These are phyloP conservation scores for Hoplodrina ambigua DNA, from an alignment of 2,888 invertebrate genomes.

Conservation along the genomic window DNA sequence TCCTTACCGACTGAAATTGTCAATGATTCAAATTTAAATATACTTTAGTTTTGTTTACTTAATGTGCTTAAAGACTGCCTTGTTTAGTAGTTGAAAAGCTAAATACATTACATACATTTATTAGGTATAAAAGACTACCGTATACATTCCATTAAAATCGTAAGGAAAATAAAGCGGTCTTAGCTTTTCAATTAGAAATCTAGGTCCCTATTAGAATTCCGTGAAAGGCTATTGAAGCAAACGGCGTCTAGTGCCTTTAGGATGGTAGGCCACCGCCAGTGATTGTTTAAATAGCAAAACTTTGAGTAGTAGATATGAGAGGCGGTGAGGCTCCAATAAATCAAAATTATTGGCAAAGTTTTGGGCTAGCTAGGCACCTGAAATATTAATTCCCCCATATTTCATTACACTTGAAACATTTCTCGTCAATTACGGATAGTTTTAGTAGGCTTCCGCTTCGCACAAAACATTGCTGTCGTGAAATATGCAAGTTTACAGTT, in stretches of 20 bases:
- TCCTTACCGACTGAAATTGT: constrained; percentile 48
- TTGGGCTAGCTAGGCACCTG: constrained; percentile 76
- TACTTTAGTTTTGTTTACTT: constrained; percentile 10
- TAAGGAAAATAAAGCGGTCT: constrained; percentile 15
- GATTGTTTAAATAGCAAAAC: constrained; percentile 79
- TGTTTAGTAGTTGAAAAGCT: not conserved
- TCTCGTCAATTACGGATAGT: constrained; percentile 73
- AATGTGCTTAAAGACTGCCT: not conserved
- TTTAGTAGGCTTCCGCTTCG: constrained; percentile 62
- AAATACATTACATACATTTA: no score
- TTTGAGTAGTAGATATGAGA: constrained; percentile 75
- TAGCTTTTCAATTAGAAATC: constrained; percentile 41
- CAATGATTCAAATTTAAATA: no score
- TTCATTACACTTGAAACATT: constrained; percentile 76
- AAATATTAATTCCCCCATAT: constrained; percentile 79
- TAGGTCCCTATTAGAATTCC: constrained; percentile 35
- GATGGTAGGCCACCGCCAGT: constrained; percentile 53
- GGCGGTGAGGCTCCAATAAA: constrained; percentile 77
- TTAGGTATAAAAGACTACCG: not conserved
- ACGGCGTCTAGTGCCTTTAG: constrained; percentile 43
- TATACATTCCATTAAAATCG: constrained; percentile 14
- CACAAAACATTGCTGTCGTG: constrained; percentile 55
- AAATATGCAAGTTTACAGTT: constrained; percentile 58
- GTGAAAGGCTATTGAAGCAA: constrained; percentile 44
- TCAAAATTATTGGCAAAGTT: constrained; percentile 84